Percentiles rank a stretch among this genome's conserved stretches.
These are phyloP conservation scores for Scaptomyza montana DNA, from an alignment of 1,140 invertebrate genomes.

Conservation along the genomic window DNA sequence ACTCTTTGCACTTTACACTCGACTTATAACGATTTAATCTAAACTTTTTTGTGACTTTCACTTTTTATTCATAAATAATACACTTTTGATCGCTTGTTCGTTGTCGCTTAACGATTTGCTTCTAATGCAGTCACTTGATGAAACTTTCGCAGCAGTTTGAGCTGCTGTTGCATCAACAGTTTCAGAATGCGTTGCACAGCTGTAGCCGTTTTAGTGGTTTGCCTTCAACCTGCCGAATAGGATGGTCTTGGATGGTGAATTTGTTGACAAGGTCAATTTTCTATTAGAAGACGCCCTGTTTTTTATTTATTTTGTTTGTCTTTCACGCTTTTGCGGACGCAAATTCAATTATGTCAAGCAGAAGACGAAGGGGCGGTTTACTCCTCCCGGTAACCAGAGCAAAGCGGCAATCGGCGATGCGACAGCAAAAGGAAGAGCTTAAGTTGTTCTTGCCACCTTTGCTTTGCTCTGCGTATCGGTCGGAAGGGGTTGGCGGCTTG, in stretches of 20 bases:
- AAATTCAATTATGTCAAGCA: constrained; percentile 45
- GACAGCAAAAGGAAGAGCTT: constrained; percentile 41
- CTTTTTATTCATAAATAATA: not conserved
- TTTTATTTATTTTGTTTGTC: not conserved
- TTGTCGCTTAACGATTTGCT: constrained; percentile 11
- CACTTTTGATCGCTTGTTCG: not conserved
- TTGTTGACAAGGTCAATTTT: constrained; percentile 18
- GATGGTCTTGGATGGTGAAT: not conserved
- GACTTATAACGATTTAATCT: not conserved
- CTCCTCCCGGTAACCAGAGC: not conserved
- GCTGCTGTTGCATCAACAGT: constrained; percentile 83
- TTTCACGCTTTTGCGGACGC: constrained; percentile 11
- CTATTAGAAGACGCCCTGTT: not conserved
- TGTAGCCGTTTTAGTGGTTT: constrained; percentile 80
- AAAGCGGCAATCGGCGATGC: constrained; percentile 35
- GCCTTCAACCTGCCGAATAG: constrained; percentile 44
- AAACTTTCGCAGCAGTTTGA: constrained; percentile 78
- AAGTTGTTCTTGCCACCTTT: constrained; percentile 50
- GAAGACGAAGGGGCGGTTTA: not conserved
- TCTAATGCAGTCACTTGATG: constrained; percentile 67
- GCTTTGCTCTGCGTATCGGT: not conserved
- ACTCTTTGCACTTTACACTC: constrained; percentile 38
- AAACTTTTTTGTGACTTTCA: not conserved
- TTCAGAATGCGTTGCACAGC: constrained; percentile 80
- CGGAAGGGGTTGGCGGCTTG: not conserved